Evolutionary conservation across 2,888 invertebrate species (phyloP).

Genomic region (Orchestes rusci): DNA sequence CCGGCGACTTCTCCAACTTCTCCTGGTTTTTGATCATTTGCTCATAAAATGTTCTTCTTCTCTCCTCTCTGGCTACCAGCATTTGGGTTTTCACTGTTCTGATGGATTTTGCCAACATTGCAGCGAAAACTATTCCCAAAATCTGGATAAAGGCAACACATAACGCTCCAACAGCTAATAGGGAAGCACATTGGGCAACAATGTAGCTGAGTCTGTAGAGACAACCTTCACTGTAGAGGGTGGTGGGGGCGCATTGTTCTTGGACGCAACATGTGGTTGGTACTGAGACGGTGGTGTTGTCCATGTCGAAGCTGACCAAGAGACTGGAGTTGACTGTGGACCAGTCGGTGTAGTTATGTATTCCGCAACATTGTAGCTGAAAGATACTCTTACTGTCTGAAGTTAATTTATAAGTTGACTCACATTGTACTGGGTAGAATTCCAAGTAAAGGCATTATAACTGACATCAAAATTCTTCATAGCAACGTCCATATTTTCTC

Average conservation of each 20-base stretch:
- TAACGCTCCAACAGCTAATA: slow-evolving; percentile 67
- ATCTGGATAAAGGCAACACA: slow-evolving; percentile 78
- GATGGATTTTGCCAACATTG: slow-evolving; percentile 80
- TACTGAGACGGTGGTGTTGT: slow-evolving; percentile 18
- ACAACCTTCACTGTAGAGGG: slow-evolving; percentile 29
- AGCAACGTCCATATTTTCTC: slow-evolving; percentile 45
- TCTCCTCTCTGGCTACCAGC: slow-evolving; percentile 63
- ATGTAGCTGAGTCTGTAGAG: slow-evolving; percentile 27
- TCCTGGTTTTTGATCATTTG: slow-evolving; percentile 28
- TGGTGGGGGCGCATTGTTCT: slow-evolving; percentile 15
- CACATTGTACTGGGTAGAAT: slow-evolving; percentile 54
- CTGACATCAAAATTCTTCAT: slow-evolving; percentile 44
- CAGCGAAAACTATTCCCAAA: slow-evolving; percentile 81
- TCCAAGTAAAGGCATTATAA: slow-evolving; percentile 47
- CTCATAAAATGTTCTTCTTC: slow-evolving; percentile 48
- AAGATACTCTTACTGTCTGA: slow-evolving; percentile 26
- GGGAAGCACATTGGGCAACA: slow-evolving; percentile 50
- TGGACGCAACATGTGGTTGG: slow-evolving; percentile 29
- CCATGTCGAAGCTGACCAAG: background rate
- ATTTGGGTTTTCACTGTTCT: slow-evolving; percentile 68
- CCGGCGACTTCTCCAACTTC: slow-evolving; percentile 3
- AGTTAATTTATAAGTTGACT: slow-evolving; percentile 30
- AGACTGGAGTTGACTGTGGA: background rate
- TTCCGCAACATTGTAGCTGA: slow-evolving; percentile 59
- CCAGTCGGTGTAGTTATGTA: slow-evolving; percentile 56